phyloP scores from a whole-genome alignment of 1,140 invertebrate genomes.

The Brachionus calyciflorus region DNA sequence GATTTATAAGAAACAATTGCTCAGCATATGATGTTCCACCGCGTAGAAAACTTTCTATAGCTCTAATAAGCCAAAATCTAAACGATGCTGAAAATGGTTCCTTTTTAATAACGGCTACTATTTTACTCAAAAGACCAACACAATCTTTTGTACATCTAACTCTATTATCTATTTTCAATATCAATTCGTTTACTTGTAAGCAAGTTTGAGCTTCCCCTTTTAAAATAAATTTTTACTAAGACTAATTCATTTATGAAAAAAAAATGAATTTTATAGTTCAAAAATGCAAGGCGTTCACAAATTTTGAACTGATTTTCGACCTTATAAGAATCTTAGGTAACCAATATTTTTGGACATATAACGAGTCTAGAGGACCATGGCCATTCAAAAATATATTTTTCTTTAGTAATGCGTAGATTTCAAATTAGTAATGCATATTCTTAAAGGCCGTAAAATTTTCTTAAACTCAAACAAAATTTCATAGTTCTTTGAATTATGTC shows the following conservation, averaged over 20 bases:
- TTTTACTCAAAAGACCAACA: slow-evolving; percentile 60
- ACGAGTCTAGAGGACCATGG: too few species aligned
- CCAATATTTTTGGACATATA: too few species aligned
- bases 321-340: too few species aligned
- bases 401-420: too few species aligned
- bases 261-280: background rate
- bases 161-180: slow-evolving; percentile 36
- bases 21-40: slow-evolving; percentile 62
- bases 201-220: slow-evolving; percentile 12
- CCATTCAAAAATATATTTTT: too few species aligned
- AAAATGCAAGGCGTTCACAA: too few species aligned
- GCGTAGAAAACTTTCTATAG: slow-evolving; percentile 62
- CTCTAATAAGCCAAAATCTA: slow-evolving; percentile 63
- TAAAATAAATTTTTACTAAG: background rate
- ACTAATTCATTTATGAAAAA: background rate
- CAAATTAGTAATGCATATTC: too few species aligned
- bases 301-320: too few species aligned
- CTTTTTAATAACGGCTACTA: slow-evolving; percentile 62
- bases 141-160: slow-evolving; percentile 50
- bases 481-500: too few species aligned
- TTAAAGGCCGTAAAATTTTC: too few species aligned
- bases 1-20: slow-evolving; percentile 61
- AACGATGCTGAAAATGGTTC: slow-evolving; percentile 61
- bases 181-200: background rate
- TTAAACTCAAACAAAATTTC: too few species aligned